These are phyloP conservation scores for Thaleichthys pacificus DNA, from an alignment of 2,797 vertebrate genomes.

Conservation along the genomic window DNA sequence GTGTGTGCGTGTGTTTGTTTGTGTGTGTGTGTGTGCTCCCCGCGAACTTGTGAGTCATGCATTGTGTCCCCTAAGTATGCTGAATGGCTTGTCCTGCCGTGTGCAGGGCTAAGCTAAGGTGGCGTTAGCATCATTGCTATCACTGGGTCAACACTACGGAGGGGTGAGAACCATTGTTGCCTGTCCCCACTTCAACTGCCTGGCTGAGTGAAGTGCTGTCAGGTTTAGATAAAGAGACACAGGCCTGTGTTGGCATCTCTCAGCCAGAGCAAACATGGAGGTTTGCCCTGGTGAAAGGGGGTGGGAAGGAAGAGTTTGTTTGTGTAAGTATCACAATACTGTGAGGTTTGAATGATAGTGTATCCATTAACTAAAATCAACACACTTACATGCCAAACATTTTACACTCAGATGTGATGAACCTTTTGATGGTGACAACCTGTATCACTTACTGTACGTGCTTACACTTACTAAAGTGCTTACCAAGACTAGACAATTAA, in stretches of 20 bases:
- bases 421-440: too few species aligned
- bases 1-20: slow-evolving; percentile 7
- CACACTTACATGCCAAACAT: too few species aligned
- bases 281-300: slow-evolving; percentile 26
- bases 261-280: slow-evolving; percentile 39
- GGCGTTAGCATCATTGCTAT: slow-evolving; percentile 58
- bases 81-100: slow-evolving; percentile 45
- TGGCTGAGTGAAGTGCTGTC: slow-evolving; percentile 34
- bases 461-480: too few species aligned
- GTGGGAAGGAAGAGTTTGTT: slow-evolving; percentile 26
- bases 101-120: slow-evolving; percentile 40
- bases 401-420: too few species aligned
- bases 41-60: slow-evolving; percentile 20
- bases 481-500: too few species aligned
- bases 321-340: slow-evolving; percentile 35
- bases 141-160: slow-evolving; percentile 45
- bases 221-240: slow-evolving; percentile 49
- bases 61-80: slow-evolving; percentile 46
- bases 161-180: slow-evolving; percentile 36
- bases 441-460: neutral
- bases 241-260: slow-evolving; percentile 45
- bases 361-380: neutral
- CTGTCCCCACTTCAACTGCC: slow-evolving; percentile 20
- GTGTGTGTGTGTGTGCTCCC: slow-evolving; percentile 4
- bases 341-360: neutral